A percentile compares a stretch with the other conserved stretches of the same genome.
phyloP scores from a whole-genome alignment of 2,888 invertebrate genomes.

The Platypus cylindrus region DNA sequence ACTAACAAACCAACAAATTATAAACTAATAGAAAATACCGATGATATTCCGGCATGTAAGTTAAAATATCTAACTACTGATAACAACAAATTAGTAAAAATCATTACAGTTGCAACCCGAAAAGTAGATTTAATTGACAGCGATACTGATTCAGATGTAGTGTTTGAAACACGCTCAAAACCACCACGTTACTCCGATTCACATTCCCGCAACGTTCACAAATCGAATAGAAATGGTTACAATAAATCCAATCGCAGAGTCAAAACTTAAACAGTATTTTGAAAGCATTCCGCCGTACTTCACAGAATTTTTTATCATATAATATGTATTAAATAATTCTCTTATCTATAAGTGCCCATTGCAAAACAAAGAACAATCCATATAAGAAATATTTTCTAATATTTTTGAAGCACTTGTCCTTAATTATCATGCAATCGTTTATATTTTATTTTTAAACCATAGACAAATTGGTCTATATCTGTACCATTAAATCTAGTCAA shows the following conservation, averaged over 20 bases:
- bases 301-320: no score
- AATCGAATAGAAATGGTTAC: slow-evolving; percentile 42
- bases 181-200: slow-evolving; percentile 39
- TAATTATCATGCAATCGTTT: no score
- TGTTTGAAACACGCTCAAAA: slow-evolving; percentile 63
- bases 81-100: no score
- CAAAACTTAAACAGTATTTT: slow-evolving; percentile 36
- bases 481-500: no score
- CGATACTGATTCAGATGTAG: slow-evolving; percentile 74
- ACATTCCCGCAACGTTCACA: slow-evolving; percentile 45
- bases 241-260: slow-evolving; percentile 39
- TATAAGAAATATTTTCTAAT: no score
- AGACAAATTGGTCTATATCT: no score
- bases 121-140: slow-evolving; percentile 59
- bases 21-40: slow-evolving; percentile 59
- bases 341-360: no score
- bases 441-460: no score
- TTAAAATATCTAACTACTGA: slow-evolving; percentile 19
- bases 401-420: no score
- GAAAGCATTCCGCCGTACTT: no score
- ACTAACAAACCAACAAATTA: slow-evolving; percentile 50
- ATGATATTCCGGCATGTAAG: slow-evolving; percentile 49
- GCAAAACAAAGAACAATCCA: no score
- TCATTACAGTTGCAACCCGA: slow-evolving; percentile 46
- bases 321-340: no score